A percentile compares a stretch with the other conserved stretches of the same genome.
Conservation (phyloP, 2,888 invertebrate genomes). For the Pristionchus arcanus region DNA sequence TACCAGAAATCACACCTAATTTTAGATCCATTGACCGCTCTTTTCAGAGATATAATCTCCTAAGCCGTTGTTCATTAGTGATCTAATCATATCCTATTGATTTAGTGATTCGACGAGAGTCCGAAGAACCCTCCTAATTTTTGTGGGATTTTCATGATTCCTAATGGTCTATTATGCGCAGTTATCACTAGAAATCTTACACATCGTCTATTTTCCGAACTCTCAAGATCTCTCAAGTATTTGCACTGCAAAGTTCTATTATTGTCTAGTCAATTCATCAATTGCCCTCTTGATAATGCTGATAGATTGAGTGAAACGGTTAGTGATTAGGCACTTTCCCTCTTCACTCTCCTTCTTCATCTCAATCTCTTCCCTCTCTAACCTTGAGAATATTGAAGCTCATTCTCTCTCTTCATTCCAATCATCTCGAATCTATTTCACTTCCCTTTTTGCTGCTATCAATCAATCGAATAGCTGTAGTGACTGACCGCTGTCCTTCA, state of each 20-base stretch:
- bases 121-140: too few species aligned
- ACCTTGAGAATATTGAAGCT: neutral
- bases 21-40: neutral
- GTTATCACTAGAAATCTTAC: too few species aligned
- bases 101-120: too few species aligned
- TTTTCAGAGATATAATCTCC: too few species aligned
- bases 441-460: neutral
- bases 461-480: neutral
- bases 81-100: too few species aligned
- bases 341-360: neutral
- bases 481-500: neutral
- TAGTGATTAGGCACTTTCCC: constrained; percentile 6
- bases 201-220: too few species aligned
- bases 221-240: too few species aligned
- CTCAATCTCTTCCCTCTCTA: neutral
- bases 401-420: neutral
- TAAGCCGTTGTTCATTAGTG: too few species aligned
- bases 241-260: too few species aligned
- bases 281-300: neutral
- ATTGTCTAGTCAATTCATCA: too few species aligned
- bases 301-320: constrained; percentile 16
- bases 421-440: constrained; percentile 8
- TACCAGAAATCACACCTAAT: neutral
- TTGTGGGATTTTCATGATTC: too few species aligned
- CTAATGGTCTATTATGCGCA: too few species aligned